phyloP scores from a whole-genome alignment of 2,113 vertebrate species.

The Apistogramma diplotaenia region DNA sequence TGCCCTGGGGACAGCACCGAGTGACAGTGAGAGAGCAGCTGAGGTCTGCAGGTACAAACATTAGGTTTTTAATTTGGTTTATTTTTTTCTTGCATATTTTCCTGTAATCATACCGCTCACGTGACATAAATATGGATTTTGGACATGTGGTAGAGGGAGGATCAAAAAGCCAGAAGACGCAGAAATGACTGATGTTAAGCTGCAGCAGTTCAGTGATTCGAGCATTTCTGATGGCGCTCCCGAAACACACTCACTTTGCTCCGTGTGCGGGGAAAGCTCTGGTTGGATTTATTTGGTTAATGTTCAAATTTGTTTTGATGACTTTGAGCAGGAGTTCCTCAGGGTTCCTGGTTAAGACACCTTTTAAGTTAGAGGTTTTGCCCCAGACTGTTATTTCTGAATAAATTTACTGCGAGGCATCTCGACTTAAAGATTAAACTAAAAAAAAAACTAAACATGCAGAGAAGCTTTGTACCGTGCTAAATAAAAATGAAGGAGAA shows the following conservation, averaged over 20 bases:
- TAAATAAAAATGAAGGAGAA: not conserved
- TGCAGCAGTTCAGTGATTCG: not conserved
- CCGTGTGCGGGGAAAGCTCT: too few species aligned
- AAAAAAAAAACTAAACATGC: not conserved
- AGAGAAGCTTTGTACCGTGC: not conserved
- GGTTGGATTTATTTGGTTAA: too few species aligned
- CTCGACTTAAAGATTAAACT: not conserved
- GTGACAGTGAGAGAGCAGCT: not conserved
- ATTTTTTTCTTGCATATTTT: not conserved
- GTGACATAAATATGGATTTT: not conserved
- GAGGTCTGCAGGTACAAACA: not conserved
- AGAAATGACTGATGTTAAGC: not conserved
- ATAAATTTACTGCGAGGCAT: not conserved
- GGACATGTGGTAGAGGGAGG: not conserved
- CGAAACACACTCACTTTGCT: not conserved
- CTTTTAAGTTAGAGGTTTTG: not conserved
- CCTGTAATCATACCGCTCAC: not conserved
- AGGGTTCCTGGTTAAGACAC: not conserved
- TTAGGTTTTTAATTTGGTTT: not conserved
- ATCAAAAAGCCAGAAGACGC: not conserved
- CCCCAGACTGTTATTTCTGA: not conserved
- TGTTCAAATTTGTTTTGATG: too few species aligned
- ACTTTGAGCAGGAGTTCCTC: not conserved
- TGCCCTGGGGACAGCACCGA: not conserved
- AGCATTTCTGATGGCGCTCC: not conserved